These are phyloP conservation scores for Diadegma fenestrale DNA, from an alignment of 2,888 invertebrate species.

Conservation along the genomic window DNA sequence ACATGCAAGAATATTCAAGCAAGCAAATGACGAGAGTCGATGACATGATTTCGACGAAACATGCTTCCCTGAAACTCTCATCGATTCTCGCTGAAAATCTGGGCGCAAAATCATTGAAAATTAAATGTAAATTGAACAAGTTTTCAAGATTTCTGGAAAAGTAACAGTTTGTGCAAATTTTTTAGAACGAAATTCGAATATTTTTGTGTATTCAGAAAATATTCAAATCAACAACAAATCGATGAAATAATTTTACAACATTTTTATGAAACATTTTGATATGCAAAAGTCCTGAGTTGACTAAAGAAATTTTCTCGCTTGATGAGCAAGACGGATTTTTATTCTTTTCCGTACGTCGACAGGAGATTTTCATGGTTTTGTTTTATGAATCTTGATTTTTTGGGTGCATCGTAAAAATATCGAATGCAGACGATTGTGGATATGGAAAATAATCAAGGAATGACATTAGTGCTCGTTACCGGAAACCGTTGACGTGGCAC, in stretches of 20 bases:
- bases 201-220: not conserved
- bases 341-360: no score
- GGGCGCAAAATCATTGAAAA: not conserved
- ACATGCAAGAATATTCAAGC: conserved; percentile 77
- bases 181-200: not conserved
- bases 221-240: no score
- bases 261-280: no score
- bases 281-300: not conserved
- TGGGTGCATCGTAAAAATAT: not conserved
- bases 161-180: not conserved
- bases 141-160: not conserved
- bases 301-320: not conserved
- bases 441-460: not conserved
- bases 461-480: conserved; percentile 67
- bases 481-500: conserved; percentile 73
- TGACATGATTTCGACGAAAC: conserved; percentile 78
- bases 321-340: no score
- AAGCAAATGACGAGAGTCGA: conserved; percentile 80
- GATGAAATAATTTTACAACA: no score
- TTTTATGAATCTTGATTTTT: not conserved
- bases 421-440: not conserved
- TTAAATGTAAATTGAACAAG: not conserved
- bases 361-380: not conserved
- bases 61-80: conserved; percentile 75
- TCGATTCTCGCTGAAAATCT: conserved; percentile 71